Evolutionary conservation across 2,113 vertebrate species (phyloP), one percentile per base, ranked within the genome.

Genomic region (Microtus montanus): DNA sequence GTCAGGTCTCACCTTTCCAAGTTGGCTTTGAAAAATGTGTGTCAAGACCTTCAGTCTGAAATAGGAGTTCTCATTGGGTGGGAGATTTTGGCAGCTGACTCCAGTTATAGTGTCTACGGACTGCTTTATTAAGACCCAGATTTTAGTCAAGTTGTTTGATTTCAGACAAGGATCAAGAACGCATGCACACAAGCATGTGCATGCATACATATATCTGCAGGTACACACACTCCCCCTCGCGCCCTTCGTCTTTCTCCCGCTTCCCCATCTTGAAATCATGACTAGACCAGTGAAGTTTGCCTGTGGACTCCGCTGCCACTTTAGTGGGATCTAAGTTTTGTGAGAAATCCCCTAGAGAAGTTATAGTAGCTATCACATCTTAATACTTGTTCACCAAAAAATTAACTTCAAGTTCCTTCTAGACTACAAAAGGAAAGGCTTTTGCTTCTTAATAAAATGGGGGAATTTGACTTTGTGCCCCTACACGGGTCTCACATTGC

Each of bases 391-490:
- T 92, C 71, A 95, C 95, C 30, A 96, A 95, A 97, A 97, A 97
- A 61, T 87, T 94, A 96, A 96, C 82, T 93, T 64, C n/a, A 98
- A 98, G 77, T 97, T 97, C 11, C 89, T 98, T 96, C 33, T 97
- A 94, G 38, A 94, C 49, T 94, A 70, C 17, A 79, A 94, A 97
- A 97, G 78, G n/a, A 95, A 97, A 90, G 94, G 0, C 92, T 78
- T 96, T 95, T 87, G 93, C 96, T 97, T 97, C 77, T 96, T 97
- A 84, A 95, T 96, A 96, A 98, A 74, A 20, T 74, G 12, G 77
- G 75, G 3, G 41, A 95, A 92, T 92, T 95, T 97, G 95, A 97
- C 98, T 98, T 97, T 95, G 78, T 98, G 94, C 92, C 83, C 86
- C 88, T 96, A 70, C 75, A 22, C 63, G 95, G 89, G 87, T 91